Percentiles rank a stretch among this genome's conserved stretches.
Evolutionary conservation across 1,140 invertebrate species (phyloP).

Genomic region (Rhizoglyphus robini): DNA sequence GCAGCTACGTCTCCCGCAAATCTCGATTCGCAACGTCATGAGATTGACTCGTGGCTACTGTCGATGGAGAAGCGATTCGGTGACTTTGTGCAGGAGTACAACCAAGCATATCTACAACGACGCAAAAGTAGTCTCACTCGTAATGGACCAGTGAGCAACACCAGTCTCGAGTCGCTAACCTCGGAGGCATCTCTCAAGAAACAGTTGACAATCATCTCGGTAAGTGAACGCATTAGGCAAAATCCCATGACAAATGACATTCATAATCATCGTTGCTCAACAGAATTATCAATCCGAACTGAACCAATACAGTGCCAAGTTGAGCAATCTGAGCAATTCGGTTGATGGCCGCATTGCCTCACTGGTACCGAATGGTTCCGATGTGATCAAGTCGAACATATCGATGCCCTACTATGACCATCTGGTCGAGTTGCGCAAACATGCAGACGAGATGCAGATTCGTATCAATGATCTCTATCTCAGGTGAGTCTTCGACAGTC

Average conservation of each 20-base stretch:
- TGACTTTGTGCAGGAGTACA: constrained; percentile 1
- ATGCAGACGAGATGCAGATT: constrained; percentile 4
- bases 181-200: not conserved
- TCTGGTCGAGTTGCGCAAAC: constrained; percentile 1
- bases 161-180: not conserved
- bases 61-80: constrained; percentile 10
- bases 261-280: not conserved
- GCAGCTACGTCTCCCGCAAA: too few species aligned
- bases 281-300: constrained; percentile 5
- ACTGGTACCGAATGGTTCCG: not conserved
- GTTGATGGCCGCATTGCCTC: not conserved
- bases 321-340: not conserved
- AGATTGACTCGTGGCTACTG: not conserved
- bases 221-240: not conserved
- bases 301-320: not conserved
- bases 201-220: constrained; percentile 11
- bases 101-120: not conserved
- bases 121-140: not conserved
- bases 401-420: constrained; percentile 16
- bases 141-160: not conserved
- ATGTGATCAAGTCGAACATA: constrained; percentile 5
- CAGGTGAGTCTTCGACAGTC: not conserved
- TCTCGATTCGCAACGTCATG: not conserved
- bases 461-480: constrained; percentile 7
- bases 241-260: not conserved